phyloP scores from a whole-genome alignment of 35 echinoderm and acorn worm species.

The Diadema setosum region DNA sequence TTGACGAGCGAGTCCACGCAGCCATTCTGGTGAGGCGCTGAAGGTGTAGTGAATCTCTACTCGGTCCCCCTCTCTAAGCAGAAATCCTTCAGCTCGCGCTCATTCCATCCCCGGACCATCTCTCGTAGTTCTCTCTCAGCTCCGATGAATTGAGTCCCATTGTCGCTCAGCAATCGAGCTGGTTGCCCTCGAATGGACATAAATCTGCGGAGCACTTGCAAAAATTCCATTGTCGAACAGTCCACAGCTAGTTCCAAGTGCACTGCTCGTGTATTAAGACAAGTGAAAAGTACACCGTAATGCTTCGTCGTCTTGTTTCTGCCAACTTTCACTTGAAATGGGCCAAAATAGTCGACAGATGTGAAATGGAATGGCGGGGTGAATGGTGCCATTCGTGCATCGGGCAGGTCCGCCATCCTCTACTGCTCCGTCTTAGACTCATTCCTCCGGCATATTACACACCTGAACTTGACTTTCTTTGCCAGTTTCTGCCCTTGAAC shows the following conservation, averaged over 20 bases:
- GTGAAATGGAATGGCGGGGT: conserved; percentile 38
- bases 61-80: conserved; percentile 19
- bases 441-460: background rate
- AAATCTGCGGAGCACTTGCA: conserved; percentile 37
- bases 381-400: conserved; percentile 19
- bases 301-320: conserved; percentile 50
- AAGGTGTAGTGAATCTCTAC: conserved; percentile 39
- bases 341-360: conserved; percentile 53
- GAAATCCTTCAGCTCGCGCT: conserved; percentile 23
- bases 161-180: conserved; percentile 34
- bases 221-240: conserved; percentile 63
- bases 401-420: conserved; percentile 31
- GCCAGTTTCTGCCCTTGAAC: conserved; percentile 18
- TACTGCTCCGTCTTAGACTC: conserved; percentile 7
- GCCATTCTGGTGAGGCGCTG: conserved; percentile 56
- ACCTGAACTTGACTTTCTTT: conserved; percentile 34
- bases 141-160: conserved; percentile 52
- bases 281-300: conserved; percentile 73
- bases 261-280: conserved; percentile 57
- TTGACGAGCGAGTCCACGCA: conserved; percentile 61
- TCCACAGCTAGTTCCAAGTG: conserved; percentile 50
- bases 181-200: conserved; percentile 49
- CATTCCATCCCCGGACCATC: conserved; percentile 49
- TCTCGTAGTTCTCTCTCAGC: conserved; percentile 46
- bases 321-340: conserved; percentile 13